phyloP scores from a whole-genome alignment of 2,797 vertebrate species.

The Sciurus carolinensis region DNA sequence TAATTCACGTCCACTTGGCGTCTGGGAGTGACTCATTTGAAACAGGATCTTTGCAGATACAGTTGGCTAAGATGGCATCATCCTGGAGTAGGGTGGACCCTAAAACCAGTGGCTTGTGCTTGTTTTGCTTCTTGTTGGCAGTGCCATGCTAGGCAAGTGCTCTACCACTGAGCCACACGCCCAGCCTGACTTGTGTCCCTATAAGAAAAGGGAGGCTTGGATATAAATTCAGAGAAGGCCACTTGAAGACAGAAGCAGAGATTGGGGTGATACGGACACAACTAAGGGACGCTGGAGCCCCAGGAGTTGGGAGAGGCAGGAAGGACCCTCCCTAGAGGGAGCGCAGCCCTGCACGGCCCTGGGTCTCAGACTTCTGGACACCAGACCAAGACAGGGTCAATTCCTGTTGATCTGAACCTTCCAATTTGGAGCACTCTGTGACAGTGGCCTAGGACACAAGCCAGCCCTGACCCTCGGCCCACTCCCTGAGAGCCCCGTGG shows the following conservation, averaged over 20 bases:
- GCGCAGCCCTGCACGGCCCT: too few relatives aligned
- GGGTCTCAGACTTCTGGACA: neutral
- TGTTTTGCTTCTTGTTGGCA: too few relatives aligned
- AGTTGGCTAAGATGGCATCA: neutral
- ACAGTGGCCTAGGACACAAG: neutral
- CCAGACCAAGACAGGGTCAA: neutral
- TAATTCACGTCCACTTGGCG: neutral
- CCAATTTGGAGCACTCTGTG: too few relatives aligned
- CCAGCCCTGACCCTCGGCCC: neutral
- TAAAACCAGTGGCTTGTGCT: neutral
- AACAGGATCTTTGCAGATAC: neutral
- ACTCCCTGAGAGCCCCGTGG: too few relatives aligned
- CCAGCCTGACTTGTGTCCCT: neutral
- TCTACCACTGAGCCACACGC: too few relatives aligned
- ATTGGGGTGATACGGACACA: rapidly evolving
- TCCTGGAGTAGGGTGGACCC: neutral
- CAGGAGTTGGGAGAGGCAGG: neutral
- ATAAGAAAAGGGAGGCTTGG: neutral
- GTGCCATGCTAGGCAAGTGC: too few relatives aligned
- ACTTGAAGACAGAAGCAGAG: neutral
- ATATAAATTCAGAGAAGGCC: neutral
- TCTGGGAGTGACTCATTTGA: neutral
- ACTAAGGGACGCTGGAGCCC: neutral
- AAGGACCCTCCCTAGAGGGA: neutral
- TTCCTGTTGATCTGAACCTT: too few relatives aligned